These are phyloP conservation scores for Podiceps cristatus DNA, from an alignment of 2,113 vertebrate species.

Conservation along the genomic window DNA sequence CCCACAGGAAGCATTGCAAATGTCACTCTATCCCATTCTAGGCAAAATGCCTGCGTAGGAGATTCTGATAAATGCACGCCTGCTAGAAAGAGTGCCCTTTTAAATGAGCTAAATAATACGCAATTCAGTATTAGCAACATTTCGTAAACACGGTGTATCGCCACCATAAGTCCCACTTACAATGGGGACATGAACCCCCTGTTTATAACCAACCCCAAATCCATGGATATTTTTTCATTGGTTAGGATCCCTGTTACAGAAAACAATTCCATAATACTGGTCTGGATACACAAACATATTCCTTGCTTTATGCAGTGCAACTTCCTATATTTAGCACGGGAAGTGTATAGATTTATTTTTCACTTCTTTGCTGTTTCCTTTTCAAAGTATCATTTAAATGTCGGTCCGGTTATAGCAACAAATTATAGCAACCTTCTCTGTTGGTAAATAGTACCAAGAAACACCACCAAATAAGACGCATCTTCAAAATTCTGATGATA, in stretches of 20 bases:
- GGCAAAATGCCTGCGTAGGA: not conserved
- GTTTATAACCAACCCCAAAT: not conserved
- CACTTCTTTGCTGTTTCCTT: not conserved
- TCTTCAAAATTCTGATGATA: not conserved
- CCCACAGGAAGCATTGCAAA: not conserved
- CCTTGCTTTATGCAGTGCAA: not conserved
- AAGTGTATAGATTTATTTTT: not conserved
- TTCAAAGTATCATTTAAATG: not conserved
- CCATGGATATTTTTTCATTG: not conserved
- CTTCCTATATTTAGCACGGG: not conserved
- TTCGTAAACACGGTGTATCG: too few species aligned
- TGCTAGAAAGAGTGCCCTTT: not conserved
- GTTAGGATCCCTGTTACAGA: not conserved
- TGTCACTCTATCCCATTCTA: not conserved
- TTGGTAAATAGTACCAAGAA: not conserved
- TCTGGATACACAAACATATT: not conserved
- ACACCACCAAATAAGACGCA: not conserved
- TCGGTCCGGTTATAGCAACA: not conserved
- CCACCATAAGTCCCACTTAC: not conserved
- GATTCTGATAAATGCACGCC: not conserved
- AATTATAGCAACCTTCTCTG: too few species aligned
- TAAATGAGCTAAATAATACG: not conserved
- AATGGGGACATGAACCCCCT: accelerated
- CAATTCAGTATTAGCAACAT: not conserved
- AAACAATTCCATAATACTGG: accelerated